Conservation (phyloP, 1,140 invertebrate species). For the Tetragnatha versicolor region DNA sequence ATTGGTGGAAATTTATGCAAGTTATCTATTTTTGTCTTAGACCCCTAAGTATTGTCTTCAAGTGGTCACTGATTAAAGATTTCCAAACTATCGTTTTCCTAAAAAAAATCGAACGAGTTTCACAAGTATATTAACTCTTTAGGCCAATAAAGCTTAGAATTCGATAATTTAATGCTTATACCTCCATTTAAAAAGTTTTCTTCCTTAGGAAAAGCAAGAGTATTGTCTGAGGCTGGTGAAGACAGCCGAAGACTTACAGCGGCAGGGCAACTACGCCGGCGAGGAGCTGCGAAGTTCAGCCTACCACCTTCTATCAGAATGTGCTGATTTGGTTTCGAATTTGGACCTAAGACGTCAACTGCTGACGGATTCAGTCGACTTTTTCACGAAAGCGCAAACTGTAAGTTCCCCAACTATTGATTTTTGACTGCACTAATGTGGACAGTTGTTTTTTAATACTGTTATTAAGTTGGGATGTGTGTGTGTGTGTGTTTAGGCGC, state of each 20-base stretch:
- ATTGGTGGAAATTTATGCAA: too few relatives aligned
- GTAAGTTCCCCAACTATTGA: too few relatives aligned
- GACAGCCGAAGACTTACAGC: constrained; percentile 76
- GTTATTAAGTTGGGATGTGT: not conserved
- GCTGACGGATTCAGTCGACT: constrained; percentile 74
- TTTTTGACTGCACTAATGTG: not conserved
- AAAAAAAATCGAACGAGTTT: too few relatives aligned
- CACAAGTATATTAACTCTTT: too few relatives aligned
- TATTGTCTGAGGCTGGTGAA: constrained; percentile 78
- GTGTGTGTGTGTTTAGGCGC: constrained; percentile 69
- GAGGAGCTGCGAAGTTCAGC: constrained; percentile 76
- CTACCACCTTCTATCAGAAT: constrained; percentile 75
- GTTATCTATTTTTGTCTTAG: too few relatives aligned
- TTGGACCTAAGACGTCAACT: constrained; percentile 76
- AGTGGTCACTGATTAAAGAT: too few relatives aligned
- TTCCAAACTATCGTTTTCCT: too few relatives aligned
- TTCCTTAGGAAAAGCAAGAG: constrained; percentile 75
- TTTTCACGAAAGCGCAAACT: constrained; percentile 77
- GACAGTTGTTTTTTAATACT: not conserved
- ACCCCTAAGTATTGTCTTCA: too few relatives aligned
- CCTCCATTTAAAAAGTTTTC: too few relatives aligned
- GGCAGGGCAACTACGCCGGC: constrained; percentile 29
- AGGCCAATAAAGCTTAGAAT: too few relatives aligned
- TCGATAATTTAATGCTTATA: too few relatives aligned
- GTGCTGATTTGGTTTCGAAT: constrained; percentile 76